These are phyloP conservation scores for Mythimna albipuncta DNA, from an alignment of 2,888 invertebrate species.

Conservation along the genomic window DNA sequence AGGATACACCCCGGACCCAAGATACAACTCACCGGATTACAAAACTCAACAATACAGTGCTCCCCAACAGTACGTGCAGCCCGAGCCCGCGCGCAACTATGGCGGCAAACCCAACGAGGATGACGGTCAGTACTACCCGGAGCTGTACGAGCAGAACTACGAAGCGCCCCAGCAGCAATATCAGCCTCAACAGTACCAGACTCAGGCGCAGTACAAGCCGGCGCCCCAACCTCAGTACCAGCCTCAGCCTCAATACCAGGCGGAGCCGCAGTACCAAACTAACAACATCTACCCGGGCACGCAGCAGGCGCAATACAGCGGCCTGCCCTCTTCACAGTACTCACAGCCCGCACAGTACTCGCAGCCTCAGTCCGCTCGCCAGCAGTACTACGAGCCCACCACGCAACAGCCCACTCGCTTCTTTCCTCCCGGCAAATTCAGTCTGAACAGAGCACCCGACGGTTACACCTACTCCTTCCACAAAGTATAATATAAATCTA, in stretches of 20 bases:
- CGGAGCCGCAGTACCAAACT: slow-evolving; percentile 81
- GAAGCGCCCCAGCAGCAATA: slow-evolving; percentile 82
- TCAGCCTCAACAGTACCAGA: slow-evolving; percentile 81
- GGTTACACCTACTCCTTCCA: slow-evolving; percentile 97
- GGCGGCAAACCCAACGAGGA: slow-evolving; percentile 87
- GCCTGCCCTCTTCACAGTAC: slow-evolving; percentile 81
- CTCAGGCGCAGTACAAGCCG: slow-evolving; percentile 77
- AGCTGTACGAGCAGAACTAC: slow-evolving; percentile 86
- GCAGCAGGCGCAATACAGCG: slow-evolving; percentile 88
- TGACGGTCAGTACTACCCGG: slow-evolving; percentile 89
- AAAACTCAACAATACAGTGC: slow-evolving; percentile 85
- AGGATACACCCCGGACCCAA: slow-evolving; percentile 88
- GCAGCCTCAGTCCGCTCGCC: slow-evolving; percentile 71
- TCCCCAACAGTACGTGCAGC: slow-evolving; percentile 87
- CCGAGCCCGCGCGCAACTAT: slow-evolving; percentile 86
- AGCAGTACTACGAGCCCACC: slow-evolving; percentile 90
- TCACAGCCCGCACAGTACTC: slow-evolving; percentile 76
- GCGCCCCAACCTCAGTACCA: slow-evolving; percentile 78
- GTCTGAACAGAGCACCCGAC: slow-evolving; percentile 96
- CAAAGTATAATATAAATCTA: slow-evolving; percentile 90
- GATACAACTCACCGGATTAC: slow-evolving; percentile 90
- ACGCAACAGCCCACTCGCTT: slow-evolving; percentile 94
- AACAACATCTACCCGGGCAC: slow-evolving; percentile 88
- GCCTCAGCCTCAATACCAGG: slow-evolving; percentile 76
- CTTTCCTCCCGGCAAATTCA: slow-evolving; percentile 96